phyloP scores from a whole-genome alignment of 2,113 vertebrate species.

The Bubalus kerabau region DNA sequence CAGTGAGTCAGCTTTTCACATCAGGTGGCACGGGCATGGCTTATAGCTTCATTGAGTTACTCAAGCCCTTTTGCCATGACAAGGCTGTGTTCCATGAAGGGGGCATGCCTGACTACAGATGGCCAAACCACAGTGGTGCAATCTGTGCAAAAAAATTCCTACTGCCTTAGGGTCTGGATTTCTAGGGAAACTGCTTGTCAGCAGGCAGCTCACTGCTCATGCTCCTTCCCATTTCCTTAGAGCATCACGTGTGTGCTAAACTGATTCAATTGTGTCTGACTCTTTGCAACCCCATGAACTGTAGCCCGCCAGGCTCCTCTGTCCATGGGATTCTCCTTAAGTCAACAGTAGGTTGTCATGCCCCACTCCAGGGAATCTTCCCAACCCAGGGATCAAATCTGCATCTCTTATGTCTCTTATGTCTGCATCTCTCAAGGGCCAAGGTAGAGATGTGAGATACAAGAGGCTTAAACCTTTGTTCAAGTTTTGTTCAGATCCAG shows the following conservation, averaged over 20 bases:
- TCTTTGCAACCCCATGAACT: background rate
- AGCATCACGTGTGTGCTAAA: background rate
- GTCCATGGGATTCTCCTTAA: background rate
- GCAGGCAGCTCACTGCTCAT: background rate
- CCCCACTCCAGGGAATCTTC: background rate
- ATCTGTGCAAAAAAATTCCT: background rate
- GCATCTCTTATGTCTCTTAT: background rate
- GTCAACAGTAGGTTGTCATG: background rate
- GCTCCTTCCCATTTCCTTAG: background rate
- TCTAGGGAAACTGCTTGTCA: background rate
- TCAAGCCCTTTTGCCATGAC: background rate
- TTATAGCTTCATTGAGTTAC: background rate
- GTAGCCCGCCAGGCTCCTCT: background rate
- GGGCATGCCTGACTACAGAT: background rate
- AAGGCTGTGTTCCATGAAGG: background rate
- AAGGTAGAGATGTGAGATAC: background rate
- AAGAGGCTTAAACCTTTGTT: background rate
- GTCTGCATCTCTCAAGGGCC: background rate
- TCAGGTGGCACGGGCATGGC: fast-evolving
- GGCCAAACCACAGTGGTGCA: background rate
- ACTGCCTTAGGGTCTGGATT: background rate
- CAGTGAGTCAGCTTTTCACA: background rate
- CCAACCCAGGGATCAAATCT: background rate
- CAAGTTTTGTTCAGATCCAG: background rate
- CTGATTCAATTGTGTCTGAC: background rate